These are phyloP conservation scores for Otolemur garnettii DNA, from an alignment of 2,113 vertebrate species.

Conservation along the genomic window DNA sequence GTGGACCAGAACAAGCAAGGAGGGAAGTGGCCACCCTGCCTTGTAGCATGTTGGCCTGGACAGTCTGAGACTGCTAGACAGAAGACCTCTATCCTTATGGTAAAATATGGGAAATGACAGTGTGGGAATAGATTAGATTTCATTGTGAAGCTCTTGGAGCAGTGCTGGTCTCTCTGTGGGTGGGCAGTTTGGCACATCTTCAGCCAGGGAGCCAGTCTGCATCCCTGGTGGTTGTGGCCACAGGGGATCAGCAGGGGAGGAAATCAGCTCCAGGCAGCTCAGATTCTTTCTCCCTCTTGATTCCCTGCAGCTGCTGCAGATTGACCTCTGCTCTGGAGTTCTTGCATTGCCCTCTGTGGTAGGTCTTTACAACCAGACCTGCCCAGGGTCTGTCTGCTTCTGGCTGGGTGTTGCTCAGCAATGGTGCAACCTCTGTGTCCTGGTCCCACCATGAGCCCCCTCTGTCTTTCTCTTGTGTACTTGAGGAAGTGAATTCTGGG, in stretches of 20 bases:
- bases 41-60: background rate
- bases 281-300: background rate
- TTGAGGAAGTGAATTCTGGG: constrained; percentile 10
- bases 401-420: background rate
- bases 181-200: background rate
- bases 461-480: background rate
- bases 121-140: background rate
- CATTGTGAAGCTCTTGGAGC: background rate
- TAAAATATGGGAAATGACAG: background rate
- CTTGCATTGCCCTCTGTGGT: background rate
- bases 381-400: background rate
- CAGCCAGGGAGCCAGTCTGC: background rate
- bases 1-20: background rate
- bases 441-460: background rate
- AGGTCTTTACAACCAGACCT: background rate
- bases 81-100: background rate
- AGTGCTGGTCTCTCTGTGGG: background rate
- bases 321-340: background rate
- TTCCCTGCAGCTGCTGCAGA: background rate
- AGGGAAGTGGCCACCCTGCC: background rate
- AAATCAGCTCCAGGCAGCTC: background rate
- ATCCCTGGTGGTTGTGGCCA: background rate
- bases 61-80: background rate
- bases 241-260: background rate
- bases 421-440: background rate